Evolutionary conservation across 2,113 vertebrate species (phyloP).

Genomic region (Zootoca vivipara): DNA sequence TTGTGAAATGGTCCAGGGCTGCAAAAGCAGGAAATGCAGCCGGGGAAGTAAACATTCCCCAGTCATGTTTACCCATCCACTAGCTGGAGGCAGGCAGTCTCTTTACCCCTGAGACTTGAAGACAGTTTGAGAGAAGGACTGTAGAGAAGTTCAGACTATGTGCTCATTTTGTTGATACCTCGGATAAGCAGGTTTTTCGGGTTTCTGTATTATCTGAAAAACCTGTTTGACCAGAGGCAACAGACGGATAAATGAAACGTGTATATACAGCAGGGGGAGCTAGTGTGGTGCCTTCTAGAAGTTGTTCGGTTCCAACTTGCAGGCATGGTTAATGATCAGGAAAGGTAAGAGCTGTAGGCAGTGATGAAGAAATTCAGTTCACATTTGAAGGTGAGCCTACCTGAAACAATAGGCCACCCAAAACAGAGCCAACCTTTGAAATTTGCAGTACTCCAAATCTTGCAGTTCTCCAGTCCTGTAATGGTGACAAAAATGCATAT

Average conservation of each 20-base stretch:
- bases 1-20: conserved; percentile 34
- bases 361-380: too few relatives aligned
- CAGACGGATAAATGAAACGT: background rate
- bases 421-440: too few relatives aligned
- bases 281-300: too few relatives aligned
- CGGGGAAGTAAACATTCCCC: background rate
- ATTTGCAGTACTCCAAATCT: too few relatives aligned
- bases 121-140: background rate
- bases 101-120: background rate
- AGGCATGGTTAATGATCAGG: too few relatives aligned
- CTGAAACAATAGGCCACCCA: too few relatives aligned
- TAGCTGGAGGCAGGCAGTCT: background rate
- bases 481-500: too few relatives aligned
- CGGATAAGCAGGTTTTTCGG: background rate
- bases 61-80: accelerated
- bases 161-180: background rate
- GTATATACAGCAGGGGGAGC: background rate
- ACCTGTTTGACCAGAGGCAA: background rate
- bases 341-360: too few relatives aligned
- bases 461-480: too few relatives aligned
- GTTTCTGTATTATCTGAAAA: background rate
- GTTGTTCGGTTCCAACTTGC: too few relatives aligned
- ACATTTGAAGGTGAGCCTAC: too few relatives aligned
- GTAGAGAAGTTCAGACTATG: background rate
- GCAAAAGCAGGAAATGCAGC: background rate